These are phyloP conservation scores for Stictocephala bisonia DNA, from an alignment of 2,888 invertebrate genomes.

Conservation along the genomic window DNA sequence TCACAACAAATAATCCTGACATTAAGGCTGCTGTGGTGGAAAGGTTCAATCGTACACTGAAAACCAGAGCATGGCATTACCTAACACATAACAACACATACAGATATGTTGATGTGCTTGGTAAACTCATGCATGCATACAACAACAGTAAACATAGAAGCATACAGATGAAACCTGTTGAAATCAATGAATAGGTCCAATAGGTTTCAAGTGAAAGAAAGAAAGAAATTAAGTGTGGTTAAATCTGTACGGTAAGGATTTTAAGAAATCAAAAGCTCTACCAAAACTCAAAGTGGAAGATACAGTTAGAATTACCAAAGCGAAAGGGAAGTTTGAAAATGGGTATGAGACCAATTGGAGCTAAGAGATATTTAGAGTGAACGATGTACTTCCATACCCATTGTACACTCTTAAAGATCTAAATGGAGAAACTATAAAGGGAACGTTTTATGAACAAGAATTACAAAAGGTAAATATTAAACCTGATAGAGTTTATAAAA, in stretches of 20 bases:
- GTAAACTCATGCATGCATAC: slow-evolving; percentile 56
- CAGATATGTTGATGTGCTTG: slow-evolving; percentile 58
- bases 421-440: not conserved
- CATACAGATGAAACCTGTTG: not conserved
- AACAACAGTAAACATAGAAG: slow-evolving; percentile 52
- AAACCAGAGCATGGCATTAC: slow-evolving; percentile 59
- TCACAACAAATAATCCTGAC: slow-evolving; percentile 54
- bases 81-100: slow-evolving; percentile 57
- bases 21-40: slow-evolving; percentile 61
- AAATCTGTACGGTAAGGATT: not conserved
- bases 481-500: not conserved
- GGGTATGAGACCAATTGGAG: slow-evolving; percentile 55
- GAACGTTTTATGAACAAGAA: not conserved
- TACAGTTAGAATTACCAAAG: slow-evolving; percentile 44
- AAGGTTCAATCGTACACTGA: slow-evolving; percentile 61
- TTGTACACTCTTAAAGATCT: not conserved
- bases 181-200: not conserved
- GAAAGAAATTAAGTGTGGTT: not conserved
- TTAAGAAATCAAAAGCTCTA: not conserved
- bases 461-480: not conserved
- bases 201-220: too few species aligned
- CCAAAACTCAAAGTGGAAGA: slow-evolving; percentile 44
- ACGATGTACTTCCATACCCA: slow-evolving; percentile 43
- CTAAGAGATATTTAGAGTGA: slow-evolving; percentile 57
- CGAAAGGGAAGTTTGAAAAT: slow-evolving; percentile 53